Evolutionary conservation across 1,140 invertebrate genomes (phyloP).

Genomic region (Mylabris phalerata): DNA sequence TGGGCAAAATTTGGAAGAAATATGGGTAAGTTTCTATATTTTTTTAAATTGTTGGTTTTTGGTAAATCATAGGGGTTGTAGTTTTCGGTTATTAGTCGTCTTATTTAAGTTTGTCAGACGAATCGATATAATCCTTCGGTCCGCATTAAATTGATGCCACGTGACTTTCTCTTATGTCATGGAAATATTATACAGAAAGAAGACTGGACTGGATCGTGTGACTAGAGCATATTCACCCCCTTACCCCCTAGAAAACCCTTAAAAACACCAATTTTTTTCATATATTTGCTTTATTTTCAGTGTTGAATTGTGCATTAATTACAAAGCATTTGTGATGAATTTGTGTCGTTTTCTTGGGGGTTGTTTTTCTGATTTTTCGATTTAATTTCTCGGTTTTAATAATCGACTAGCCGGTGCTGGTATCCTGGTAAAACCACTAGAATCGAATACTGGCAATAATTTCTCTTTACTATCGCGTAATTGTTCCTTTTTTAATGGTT

Average conservation of each 20-base stretch:
- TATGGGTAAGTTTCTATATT: no score
- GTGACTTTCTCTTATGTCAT: slow-evolving; percentile 4
- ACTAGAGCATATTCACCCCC: background rate
- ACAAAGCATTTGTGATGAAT: background rate
- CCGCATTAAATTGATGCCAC: slow-evolving; percentile 18
- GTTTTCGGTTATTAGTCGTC: background rate
- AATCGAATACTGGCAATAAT: slow-evolving; percentile 73
- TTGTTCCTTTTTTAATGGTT: slow-evolving; percentile 55
- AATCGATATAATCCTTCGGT: slow-evolving; percentile 20
- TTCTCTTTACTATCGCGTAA: slow-evolving; percentile 62
- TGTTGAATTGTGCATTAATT: slow-evolving; percentile 5
- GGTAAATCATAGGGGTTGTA: no score
- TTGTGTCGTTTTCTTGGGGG: background rate
- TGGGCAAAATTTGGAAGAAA: no score
- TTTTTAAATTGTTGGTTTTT: no score
- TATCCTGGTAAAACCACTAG: slow-evolving; percentile 70
- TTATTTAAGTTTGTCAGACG: slow-evolving; percentile 10
- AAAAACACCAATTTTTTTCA: background rate
- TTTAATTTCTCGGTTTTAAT: slow-evolving; percentile 57
- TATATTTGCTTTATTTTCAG: slow-evolving; percentile 3
- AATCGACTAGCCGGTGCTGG: slow-evolving; percentile 68
- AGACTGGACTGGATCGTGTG: background rate
- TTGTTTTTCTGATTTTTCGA: background rate
- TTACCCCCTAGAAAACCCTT: background rate
- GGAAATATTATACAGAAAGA: background rate